Conservation (phyloP, 1,140 invertebrate genomes). For the Carcinoscorpius rotundicauda region DNA sequence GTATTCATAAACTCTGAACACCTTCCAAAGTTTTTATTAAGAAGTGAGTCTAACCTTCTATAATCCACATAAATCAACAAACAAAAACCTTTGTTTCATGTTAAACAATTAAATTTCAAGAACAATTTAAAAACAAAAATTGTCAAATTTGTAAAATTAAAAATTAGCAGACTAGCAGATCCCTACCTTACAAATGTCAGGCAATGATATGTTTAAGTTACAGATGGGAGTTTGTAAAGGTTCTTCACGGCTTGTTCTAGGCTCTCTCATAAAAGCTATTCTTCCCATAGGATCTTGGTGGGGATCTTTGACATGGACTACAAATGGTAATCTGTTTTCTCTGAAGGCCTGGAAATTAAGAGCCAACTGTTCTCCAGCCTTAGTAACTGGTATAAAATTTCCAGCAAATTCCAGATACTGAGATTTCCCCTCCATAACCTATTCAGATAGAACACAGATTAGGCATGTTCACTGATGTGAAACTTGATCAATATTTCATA, state of each 20-base stretch:
- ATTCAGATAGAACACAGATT: constrained; percentile 11
- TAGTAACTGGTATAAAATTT: constrained; percentile 92
- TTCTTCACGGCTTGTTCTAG: constrained; percentile 58
- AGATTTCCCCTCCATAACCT: constrained; percentile 86
- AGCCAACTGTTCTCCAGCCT: constrained; percentile 92
- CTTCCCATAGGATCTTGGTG: constrained; percentile 84
- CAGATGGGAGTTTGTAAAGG: constrained; percentile 91
- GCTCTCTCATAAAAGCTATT: constrained; percentile 93
- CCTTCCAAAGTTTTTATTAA: no score
- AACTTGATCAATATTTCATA: background rate
- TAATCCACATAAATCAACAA: no score
- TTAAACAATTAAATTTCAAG: no score
- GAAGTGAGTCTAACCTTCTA: no score
- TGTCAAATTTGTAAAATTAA: no score
- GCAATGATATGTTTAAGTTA: constrained; percentile 89
- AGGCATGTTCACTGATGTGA: constrained; percentile 57
- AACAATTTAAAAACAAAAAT: no score
- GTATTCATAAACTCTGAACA: no score
- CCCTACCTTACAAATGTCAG: constrained; percentile 44
- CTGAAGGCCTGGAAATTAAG: constrained; percentile 93
- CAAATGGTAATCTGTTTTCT: constrained; percentile 92
- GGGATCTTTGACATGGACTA: constrained; percentile 85
- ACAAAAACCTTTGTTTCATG: no score
- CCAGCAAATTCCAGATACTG: constrained; percentile 96
- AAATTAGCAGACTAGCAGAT: background rate